Evolutionary conservation across 2,113 vertebrate genomes (phyloP), one percentile per base, ranked within the genome.

Genomic region (Phalacrocorax aristotelis): DNA sequence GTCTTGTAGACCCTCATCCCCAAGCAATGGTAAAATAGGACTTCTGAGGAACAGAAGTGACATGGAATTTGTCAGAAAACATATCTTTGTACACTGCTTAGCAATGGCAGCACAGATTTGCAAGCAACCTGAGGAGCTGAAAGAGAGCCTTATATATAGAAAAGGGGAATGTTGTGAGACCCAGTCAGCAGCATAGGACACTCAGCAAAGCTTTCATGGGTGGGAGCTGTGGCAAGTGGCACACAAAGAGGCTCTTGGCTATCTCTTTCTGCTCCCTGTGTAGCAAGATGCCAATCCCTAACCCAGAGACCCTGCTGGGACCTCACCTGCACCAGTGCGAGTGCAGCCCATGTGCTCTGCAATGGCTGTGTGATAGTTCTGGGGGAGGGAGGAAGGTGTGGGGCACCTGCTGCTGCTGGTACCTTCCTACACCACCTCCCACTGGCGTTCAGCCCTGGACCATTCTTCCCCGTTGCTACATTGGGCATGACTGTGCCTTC

Each of bases 271-370:
- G 15, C 54, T 81, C 23, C 25, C 69, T 64, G 61, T 46, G 61
- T 15, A 79, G 51, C 17, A 66, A 74, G 68, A 40, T 76, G 29
- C 32, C 74, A 58, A 2, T 42, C 74, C 22, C 15, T 32, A 51
- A 14, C 21, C 11, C 6, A 4, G 29, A 71, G 8, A 76, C 13
- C 29, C 25, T 0, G 1, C 26, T 0, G 2, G 38, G 20, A 34
- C 34, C 42, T 66, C 14, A 52, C 25, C 22, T 13, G 13, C 58
- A 72, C 7, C 49, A 40, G 34, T 34, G 30, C 3, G 0, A 46
- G 38, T 21, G n/a, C n/a, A 64, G 22, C 21, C 70, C 1, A 1
- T 7, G 16, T 27, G 61, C 78, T 87, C 51, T 51, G 49, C 0
- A 0, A 21, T 52, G 68, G 36, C 26, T 30, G 10, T 30, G 2